These are phyloP conservation scores for Vulpes lagopus DNA, from an alignment of 2,113 vertebrate genomes.

Conservation along the genomic window DNA sequence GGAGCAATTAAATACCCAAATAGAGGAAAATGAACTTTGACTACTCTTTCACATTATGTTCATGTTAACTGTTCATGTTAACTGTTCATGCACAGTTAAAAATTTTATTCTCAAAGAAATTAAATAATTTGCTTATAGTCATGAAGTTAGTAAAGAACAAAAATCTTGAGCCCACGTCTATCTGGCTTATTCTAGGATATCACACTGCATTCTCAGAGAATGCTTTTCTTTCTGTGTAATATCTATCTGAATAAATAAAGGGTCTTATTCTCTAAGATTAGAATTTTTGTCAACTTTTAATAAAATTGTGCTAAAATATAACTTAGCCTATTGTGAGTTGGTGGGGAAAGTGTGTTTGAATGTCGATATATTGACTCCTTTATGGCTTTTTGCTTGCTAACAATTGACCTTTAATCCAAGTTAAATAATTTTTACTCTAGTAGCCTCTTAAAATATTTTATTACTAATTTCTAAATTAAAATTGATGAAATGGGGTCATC, in stretches of 20 bases:
- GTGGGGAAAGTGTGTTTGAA: constrained; percentile 1
- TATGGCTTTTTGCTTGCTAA: background rate
- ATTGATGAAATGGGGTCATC: background rate
- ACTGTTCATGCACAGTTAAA: too few species aligned
- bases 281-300: constrained; percentile 14
- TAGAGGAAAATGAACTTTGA: background rate
- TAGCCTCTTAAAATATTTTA: constrained; percentile 17
- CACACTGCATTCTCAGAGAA: background rate
- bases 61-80: too few species aligned
- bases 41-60: background rate
- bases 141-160: background rate
- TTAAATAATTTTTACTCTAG: background rate
- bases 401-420: background rate
- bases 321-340: background rate
- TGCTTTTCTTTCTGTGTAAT: constrained; percentile 34
- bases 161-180: background rate
- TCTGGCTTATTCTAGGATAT: background rate
- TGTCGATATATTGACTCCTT: background rate
- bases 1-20: background rate
- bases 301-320: constrained; percentile 9
- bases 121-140: background rate
- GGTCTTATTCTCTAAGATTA: background rate
- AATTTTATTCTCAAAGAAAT: background rate
- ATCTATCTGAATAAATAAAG: background rate
- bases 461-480: constrained; percentile 5